Percentiles rank a stretch among this genome's conserved stretches.
phyloP scores from a whole-genome alignment of 2,113 vertebrate species.

The Oncorhynchus kisutch region DNA sequence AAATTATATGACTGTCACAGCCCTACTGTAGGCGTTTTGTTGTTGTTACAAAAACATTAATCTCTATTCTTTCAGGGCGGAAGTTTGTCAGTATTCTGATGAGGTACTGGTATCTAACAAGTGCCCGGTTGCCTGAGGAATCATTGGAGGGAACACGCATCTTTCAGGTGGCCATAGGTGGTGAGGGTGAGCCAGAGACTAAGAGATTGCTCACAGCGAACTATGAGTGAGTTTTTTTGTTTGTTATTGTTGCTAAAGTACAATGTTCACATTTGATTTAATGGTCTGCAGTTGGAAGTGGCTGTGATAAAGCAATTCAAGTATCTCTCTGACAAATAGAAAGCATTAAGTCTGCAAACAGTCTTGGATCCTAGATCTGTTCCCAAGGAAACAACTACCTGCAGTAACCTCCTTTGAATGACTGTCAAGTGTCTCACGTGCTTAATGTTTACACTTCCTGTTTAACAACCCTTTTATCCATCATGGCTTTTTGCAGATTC shows the following conservation, averaged over 20 bases:
- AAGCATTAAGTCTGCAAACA: background rate
- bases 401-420: too few relatives aligned
- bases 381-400: too few relatives aligned
- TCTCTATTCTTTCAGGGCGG: constrained; percentile 74
- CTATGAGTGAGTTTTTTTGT: constrained; percentile 83
- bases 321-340: background rate
- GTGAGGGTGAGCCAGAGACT: constrained; percentile 72
- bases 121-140: constrained; percentile 78
- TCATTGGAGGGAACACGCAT: constrained; percentile 74
- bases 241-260: background rate
- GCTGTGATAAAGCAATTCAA: background rate
- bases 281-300: background rate
- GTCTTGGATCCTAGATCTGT: background rate
- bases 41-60: too few relatives aligned
- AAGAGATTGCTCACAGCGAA: constrained; percentile 86
- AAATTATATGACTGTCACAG: too few relatives aligned
- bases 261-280: background rate
- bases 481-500: constrained; percentile 74
- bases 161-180: constrained; percentile 79
- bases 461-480: background rate
- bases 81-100: constrained; percentile 94
- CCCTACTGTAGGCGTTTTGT: too few relatives aligned
- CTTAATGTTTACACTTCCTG: background rate
- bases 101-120: constrained; percentile 94
- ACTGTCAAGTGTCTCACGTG: too few relatives aligned